Evolutionary conservation across 2,113 vertebrate species (phyloP).

Genomic region (Speoplatyrhinus poulsoni): DNA sequence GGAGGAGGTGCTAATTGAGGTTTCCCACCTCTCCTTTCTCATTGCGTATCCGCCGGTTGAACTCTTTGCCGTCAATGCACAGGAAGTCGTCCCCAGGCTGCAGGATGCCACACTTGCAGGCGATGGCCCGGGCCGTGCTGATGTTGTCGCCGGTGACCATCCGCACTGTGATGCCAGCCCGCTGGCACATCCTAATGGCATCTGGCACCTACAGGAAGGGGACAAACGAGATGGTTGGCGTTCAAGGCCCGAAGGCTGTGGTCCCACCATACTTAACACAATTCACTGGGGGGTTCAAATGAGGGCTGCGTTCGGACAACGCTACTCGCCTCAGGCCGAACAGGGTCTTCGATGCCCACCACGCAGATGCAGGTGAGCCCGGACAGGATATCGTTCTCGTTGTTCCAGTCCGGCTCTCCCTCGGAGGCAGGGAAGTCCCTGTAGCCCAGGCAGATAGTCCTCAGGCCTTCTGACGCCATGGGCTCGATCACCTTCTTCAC

Average conservation of each 20-base stretch:
- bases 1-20: too few species aligned
- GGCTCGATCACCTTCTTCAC: slow-evolving; percentile 96
- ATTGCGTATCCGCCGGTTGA: slow-evolving; percentile 97
- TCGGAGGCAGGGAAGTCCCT: slow-evolving; percentile 91
- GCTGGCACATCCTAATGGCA: slow-evolving; percentile 95
- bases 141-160: slow-evolving; percentile 99
- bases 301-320: neutral
- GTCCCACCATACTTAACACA: too few species aligned
- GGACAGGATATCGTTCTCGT: slow-evolving; percentile 90
- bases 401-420: slow-evolving; percentile 96
- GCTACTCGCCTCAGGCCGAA: slow-evolving; percentile 88
- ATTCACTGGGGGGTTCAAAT: neutral
- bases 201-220: slow-evolving; percentile 87
- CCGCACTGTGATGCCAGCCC: slow-evolving; percentile 95
- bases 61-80: slow-evolving; percentile 97
- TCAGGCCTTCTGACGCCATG: slow-evolving; percentile 97
- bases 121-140: slow-evolving; percentile 96
- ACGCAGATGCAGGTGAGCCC: slow-evolving; percentile 94
- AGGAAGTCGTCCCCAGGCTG: slow-evolving; percentile 94
- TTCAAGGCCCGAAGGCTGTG: neutral
- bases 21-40: slow-evolving; percentile 95
- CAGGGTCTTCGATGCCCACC: slow-evolving; percentile 98
- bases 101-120: slow-evolving; percentile 93
- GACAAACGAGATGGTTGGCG: slow-evolving; percentile 10
- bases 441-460: slow-evolving; percentile 96